phyloP scores from a whole-genome alignment of 2,113 vertebrate genomes.

The Catagonus wagneri region DNA sequence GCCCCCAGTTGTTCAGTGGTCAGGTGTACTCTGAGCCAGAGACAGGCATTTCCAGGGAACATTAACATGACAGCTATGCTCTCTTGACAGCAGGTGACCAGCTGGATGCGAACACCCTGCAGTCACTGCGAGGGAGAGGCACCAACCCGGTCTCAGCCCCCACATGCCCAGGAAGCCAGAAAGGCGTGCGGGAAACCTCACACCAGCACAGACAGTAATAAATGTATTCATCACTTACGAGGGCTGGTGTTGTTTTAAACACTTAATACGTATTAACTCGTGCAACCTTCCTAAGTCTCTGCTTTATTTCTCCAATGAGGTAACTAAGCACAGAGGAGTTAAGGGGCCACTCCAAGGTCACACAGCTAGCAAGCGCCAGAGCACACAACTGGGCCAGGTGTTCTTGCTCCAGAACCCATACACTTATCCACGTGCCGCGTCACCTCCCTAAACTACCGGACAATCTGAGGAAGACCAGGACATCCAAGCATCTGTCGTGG shows the following conservation, averaged over 20 bases:
- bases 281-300: not conserved
- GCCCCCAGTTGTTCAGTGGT: not conserved
- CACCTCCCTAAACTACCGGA: not conserved
- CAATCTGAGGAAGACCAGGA: not conserved
- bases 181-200: not conserved
- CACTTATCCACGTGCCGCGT: too few species aligned
- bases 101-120: fast-evolving
- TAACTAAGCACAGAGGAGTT: not conserved
- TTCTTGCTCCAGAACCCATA: not conserved
- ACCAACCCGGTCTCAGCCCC: not conserved
- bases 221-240: not conserved
- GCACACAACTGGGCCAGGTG: not conserved
- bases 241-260: not conserved
- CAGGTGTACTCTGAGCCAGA: not conserved
- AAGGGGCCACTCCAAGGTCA: not conserved
- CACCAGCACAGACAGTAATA: not conserved
- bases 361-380: not conserved
- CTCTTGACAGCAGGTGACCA: not conserved
- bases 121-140: too few species aligned
- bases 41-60: not conserved
- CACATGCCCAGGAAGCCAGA: not conserved
- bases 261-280: not conserved
- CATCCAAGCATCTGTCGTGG: not conserved
- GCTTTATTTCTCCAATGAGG: not conserved
- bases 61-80: not conserved